These are phyloP conservation scores for Maconellicoccus hirsutus DNA, from an alignment of 1,140 invertebrate genomes.

Conservation along the genomic window DNA sequence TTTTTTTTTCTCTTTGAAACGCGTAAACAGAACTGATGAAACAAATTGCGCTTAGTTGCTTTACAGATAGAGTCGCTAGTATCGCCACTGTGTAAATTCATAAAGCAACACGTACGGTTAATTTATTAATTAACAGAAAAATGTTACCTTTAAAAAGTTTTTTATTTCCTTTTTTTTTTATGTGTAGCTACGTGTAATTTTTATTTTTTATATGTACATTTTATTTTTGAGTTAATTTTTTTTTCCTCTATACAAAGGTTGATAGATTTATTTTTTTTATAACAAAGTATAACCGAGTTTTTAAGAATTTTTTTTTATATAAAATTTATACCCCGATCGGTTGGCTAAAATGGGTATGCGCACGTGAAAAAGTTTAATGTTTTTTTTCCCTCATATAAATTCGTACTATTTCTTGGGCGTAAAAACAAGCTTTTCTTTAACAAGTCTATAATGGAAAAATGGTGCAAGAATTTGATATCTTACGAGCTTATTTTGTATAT, in stretches of 20 bases:
- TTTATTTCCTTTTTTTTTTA: neutral
- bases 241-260: too few relatives aligned
- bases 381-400: too few relatives aligned
- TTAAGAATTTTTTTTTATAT: too few relatives aligned
- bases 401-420: constrained; percentile 8
- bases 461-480: neutral
- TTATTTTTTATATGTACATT: neutral
- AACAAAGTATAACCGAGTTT: neutral
- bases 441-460: neutral
- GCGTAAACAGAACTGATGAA: neutral
- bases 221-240: neutral
- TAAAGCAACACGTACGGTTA: neutral
- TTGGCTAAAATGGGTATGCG: too few relatives aligned
- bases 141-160: neutral
- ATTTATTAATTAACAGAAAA: constrained; percentile 1
- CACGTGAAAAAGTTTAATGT: too few relatives aligned
- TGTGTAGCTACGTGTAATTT: neutral
- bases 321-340: too few relatives aligned
- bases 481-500: constrained; percentile 15
- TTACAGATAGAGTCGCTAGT: neutral
- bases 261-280: neutral
- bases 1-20: neutral
- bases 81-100: too few relatives aligned
- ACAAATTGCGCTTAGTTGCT: neutral
- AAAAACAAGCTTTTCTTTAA: constrained; percentile 10